Percentiles rank a stretch among this genome's conserved stretches.
These are phyloP conservation scores for Epistrophe eligans DNA, from an alignment of 2,888 invertebrate genomes.

Conservation along the genomic window DNA sequence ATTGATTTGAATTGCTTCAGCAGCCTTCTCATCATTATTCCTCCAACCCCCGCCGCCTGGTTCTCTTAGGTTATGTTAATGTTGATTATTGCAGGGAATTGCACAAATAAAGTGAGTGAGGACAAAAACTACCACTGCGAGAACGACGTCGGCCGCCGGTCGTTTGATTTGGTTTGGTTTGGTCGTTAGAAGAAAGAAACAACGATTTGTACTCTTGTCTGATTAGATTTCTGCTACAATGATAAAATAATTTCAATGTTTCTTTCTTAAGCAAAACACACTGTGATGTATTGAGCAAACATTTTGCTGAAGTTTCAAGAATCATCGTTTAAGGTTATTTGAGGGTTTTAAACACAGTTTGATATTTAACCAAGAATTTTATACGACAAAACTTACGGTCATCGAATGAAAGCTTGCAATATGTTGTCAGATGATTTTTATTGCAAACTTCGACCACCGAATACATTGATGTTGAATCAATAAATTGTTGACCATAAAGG, in stretches of 20 bases:
- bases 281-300: not conserved
- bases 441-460: not conserved
- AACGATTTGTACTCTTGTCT: conserved; percentile 67
- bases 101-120: conserved; percentile 47
- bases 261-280: conserved; percentile 4
- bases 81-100: conserved; percentile 54
- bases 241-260: not conserved
- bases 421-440: not conserved
- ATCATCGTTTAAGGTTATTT: conserved; percentile 2
- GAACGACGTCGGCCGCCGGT: not conserved
- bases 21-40: not conserved
- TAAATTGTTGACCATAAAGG: not conserved
- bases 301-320: conserved; percentile 9
- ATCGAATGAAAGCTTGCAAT: not conserved
- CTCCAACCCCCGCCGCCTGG: not conserved
- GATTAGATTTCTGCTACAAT: conserved; percentile 61
- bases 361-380: not conserved
- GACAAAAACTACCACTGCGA: conserved; percentile 10
- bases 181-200: conserved; percentile 60
- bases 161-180: too few species aligned
- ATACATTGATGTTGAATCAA: not conserved
- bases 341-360: not conserved
- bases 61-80: conserved; percentile 46
- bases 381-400: not conserved
- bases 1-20: conserved; percentile 62